Evolutionary conservation across 92 coral and sea anemone genomes (phyloP), one percentile per base, ranked within the genome.

Genomic region (Phymanthus crucifer): DNA sequence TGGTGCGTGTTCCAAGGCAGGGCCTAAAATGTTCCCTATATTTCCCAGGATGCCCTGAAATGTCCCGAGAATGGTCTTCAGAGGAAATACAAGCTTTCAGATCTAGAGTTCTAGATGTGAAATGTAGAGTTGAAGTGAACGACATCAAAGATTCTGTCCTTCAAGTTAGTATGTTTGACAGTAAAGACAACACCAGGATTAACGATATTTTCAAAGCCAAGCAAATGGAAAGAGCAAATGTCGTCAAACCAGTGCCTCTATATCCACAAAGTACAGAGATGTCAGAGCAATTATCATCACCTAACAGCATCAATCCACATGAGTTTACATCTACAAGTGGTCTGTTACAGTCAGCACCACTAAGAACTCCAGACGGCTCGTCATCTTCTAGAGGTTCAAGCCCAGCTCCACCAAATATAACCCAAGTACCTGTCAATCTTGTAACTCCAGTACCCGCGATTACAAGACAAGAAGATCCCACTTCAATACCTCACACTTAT

Each of bases 11-110:
- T 64, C 98, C 98, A 3, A 84, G 81, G 27, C 99, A 90, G 85
- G 99, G 96, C 27, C 69, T 91, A 37, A 93, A 85, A 70, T 88
- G 92, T 61, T 70, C 93, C 23, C 85, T 95, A 21, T 4, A 84
- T 83, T 88, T 88, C 7, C 72, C 91, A 35, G 72, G 67, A 35
- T 79, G 87, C 66, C 76, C 76, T 29, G 57, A 78, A n/a, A 37
- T 73, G 3, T 58, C 84, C n/a, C 82, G 83, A 2, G 88, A 83
- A 38, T 95, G 96, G 94, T 69, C 89, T 2, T 79, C 83, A 26
- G 94, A 89, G 75, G 85, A 84, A 18, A 83, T 81, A 4, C 75
- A 77, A 10, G 71, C 81, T 61, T 86, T 94, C 56, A 85, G 75
- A 40, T 80, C 83, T 48, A 83, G 78, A 74, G 80, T 93, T 70